These are phyloP conservation scores for Apamea monoglypha DNA, from an alignment of 2,888 invertebrate species.

Conservation along the genomic window DNA sequence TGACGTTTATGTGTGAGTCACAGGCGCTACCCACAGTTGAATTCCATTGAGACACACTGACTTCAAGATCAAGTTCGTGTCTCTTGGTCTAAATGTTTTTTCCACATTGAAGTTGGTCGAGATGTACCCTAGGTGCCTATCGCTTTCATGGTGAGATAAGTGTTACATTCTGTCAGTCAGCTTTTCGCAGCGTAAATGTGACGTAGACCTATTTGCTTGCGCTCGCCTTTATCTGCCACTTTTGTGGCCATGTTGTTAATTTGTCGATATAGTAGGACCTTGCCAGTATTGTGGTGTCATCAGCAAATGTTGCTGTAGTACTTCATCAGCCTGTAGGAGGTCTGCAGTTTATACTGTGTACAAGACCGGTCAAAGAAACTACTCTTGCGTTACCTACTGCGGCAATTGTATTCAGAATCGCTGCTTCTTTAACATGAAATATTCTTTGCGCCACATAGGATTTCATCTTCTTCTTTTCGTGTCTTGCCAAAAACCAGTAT, in stretches of 20 bases:
- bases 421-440: not conserved
- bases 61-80: not conserved
- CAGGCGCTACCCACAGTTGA: not conserved
- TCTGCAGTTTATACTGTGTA: constrained; percentile 3
- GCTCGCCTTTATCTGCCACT: not conserved
- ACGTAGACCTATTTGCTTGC: not conserved
- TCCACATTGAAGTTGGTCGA: too few relatives aligned
- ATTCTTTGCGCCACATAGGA: not conserved
- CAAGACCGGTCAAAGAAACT: not conserved
- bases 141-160: not conserved
- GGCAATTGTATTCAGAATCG: not conserved
- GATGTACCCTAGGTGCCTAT: not conserved
- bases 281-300: not conserved
- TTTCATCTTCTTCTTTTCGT: not conserved
- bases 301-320: not conserved
- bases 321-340: not conserved
- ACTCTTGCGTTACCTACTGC: not conserved
- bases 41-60: not conserved
- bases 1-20: not conserved
- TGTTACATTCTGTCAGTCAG: not conserved
- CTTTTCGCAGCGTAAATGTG: not conserved
- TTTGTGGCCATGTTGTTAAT: not conserved
- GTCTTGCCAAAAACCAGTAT: not conserved
- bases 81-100: not conserved
- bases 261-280: not conserved